phyloP scores from a whole-genome alignment of 2,888 invertebrate genomes.

The Cerceris rybyensis region DNA sequence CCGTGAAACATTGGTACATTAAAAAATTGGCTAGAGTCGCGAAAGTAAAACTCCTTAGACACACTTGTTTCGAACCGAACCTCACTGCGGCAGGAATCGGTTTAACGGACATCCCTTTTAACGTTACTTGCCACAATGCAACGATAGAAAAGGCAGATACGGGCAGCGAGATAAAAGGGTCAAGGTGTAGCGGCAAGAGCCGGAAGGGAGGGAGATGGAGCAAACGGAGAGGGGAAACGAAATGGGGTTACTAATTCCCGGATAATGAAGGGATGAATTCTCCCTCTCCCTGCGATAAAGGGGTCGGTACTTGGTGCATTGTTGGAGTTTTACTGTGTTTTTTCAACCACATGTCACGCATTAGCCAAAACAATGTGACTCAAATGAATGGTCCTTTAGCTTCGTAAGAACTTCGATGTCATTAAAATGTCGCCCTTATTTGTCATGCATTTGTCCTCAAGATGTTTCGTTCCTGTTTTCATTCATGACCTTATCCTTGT shows the following conservation, averaged over 20 bases:
- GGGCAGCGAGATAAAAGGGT: slow-evolving; percentile 57
- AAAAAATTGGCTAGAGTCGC: neutral
- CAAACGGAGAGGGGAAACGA: slow-evolving; percentile 62
- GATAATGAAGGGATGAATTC: slow-evolving; percentile 80
- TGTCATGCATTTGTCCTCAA: slow-evolving; percentile 41
- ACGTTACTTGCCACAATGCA: slow-evolving; percentile 46
- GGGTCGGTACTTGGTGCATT: slow-evolving; percentile 57
- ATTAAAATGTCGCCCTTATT: slow-evolving; percentile 44
- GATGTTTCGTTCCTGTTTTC: slow-evolving; percentile 21
- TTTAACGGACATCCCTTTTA: slow-evolving; percentile 45
- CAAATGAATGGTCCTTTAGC: slow-evolving; percentile 55
- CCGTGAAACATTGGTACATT: too few relatives aligned
- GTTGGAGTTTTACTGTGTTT: slow-evolving; percentile 73
- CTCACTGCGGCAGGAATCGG: slow-evolving; percentile 41
- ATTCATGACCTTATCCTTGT: neutral
- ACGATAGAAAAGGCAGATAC: slow-evolving; percentile 55
- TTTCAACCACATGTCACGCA: slow-evolving; percentile 63
- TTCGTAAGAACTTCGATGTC: slow-evolving; percentile 13
- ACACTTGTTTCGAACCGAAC: slow-evolving; percentile 19
- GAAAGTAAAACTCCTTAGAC: slow-evolving; percentile 1
- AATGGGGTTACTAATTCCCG: slow-evolving; percentile 81
- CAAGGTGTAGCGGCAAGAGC: slow-evolving; percentile 47
- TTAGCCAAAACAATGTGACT: slow-evolving; percentile 66
- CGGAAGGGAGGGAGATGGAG: slow-evolving; percentile 46
- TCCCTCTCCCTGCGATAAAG: slow-evolving; percentile 62